Evolutionary conservation across 2,888 invertebrate species (phyloP).

Genomic region (Leptopterna dolabrata): DNA sequence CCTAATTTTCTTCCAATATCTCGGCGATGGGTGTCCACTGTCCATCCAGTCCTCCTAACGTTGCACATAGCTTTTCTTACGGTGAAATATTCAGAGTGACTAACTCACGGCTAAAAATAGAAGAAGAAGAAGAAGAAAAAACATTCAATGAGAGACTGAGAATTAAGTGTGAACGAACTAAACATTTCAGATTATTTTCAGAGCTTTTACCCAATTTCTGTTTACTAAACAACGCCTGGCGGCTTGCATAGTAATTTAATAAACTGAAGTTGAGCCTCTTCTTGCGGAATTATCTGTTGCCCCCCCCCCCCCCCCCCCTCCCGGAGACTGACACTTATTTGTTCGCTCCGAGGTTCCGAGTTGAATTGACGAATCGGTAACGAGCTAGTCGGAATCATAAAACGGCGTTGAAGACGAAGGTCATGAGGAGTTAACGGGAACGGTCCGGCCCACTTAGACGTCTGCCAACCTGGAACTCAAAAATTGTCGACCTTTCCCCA

Average conservation of each 20-base stretch:
- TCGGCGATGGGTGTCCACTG: no score
- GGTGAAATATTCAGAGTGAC: no score
- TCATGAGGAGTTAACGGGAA: constrained; percentile 20
- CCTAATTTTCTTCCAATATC: no score
- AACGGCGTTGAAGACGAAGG: constrained; percentile 8
- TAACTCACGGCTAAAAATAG: no score
- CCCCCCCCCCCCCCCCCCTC: no score
- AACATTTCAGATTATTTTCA: not conserved
- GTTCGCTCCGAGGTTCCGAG: not conserved
- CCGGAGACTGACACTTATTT: not conserved
- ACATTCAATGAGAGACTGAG: no score
- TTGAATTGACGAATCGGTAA: not conserved
- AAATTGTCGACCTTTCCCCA: not conserved
- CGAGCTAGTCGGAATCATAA: not conserved
- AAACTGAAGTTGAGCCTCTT: not conserved
- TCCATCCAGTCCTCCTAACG: no score
- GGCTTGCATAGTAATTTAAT: not conserved
- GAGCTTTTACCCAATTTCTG: not conserved
- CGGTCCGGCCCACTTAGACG: constrained; percentile 15
- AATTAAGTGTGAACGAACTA: not conserved
- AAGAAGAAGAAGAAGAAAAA: no score
- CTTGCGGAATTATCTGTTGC: not conserved
- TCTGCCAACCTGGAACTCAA: not conserved
- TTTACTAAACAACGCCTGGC: not conserved
- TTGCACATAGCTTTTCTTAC: no score